Percentiles rank a stretch among this genome's conserved stretches.
phyloP scores from a whole-genome alignment of 2,888 invertebrate genomes.

The Drosophila subsilvestris region DNA sequence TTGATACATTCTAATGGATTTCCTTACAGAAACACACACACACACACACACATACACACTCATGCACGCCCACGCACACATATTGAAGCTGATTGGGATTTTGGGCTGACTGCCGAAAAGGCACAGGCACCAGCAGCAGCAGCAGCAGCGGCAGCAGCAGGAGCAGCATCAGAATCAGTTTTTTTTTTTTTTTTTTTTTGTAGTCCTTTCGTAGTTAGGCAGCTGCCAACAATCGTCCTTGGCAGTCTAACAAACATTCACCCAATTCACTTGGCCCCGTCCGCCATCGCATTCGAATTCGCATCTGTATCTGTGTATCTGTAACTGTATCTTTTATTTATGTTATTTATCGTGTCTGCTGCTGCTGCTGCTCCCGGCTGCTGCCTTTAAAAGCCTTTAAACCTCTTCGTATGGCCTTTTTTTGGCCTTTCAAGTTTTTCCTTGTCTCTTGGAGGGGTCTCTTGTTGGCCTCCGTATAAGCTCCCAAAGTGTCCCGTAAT shows the following conservation, averaged over 20 bases:
- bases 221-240: conserved; percentile 70
- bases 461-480: conserved; percentile 45
- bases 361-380: conserved; percentile 35
- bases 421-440: conserved; percentile 57
- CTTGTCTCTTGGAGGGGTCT: not conserved
- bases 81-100: conserved; percentile 23
- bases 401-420: conserved; percentile 34
- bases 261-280: conserved; percentile 57
- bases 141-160: conserved; percentile 26
- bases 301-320: conserved; percentile 47
- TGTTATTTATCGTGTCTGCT: conserved; percentile 72
- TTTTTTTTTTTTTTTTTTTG: conserved; percentile 50
- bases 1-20: conserved; percentile 80
- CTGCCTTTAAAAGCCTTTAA: conserved; percentile 68
- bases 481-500: conserved; percentile 63
- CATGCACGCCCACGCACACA: conserved; percentile 31
- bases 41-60: conserved; percentile 21
- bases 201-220: conserved; percentile 65
- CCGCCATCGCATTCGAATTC: conserved; percentile 20
- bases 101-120: conserved; percentile 34
- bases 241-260: conserved; percentile 66
- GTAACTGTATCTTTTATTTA: conserved; percentile 70
- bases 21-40: conserved; percentile 41
- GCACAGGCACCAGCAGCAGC: conserved; percentile 28
- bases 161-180: conserved; percentile 37